phyloP scores from a whole-genome alignment of 2,113 vertebrate species.

The Pelmatolapia mariae region DNA sequence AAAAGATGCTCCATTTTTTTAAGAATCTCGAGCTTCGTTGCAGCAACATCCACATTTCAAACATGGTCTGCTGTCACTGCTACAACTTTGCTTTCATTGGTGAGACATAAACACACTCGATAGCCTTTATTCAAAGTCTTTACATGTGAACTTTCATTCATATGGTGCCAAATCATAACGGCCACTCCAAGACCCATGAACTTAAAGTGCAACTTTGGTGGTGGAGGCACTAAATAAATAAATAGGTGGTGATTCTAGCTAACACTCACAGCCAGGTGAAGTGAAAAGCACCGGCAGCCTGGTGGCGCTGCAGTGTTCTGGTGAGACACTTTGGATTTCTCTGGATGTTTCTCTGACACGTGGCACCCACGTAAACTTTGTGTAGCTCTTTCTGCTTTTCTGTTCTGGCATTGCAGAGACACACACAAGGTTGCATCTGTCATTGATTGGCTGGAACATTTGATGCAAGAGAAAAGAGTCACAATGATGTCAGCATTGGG shows the following conservation, averaged over 20 bases:
- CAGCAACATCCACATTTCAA: neutral
- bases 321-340: neutral
- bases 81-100: neutral
- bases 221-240: neutral
- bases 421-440: neutral
- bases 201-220: neutral
- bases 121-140: neutral
- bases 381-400: neutral
- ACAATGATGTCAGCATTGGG: neutral
- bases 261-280: neutral
- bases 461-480: neutral
- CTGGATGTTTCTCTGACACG: neutral
- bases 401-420: neutral
- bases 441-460: neutral
- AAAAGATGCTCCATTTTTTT: too few relatives aligned
- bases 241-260: neutral
- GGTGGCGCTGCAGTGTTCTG: neutral
- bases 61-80: neutral
- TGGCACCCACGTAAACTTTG: neutral
- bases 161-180: too few relatives aligned
- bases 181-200: too few relatives aligned
- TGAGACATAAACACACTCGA: neutral
- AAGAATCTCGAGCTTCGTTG: neutral
- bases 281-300: neutral
- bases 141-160: neutral